Evolutionary conservation across 1,140 invertebrate species (phyloP).

Genomic region (Latrodectus geometricus): DNA sequence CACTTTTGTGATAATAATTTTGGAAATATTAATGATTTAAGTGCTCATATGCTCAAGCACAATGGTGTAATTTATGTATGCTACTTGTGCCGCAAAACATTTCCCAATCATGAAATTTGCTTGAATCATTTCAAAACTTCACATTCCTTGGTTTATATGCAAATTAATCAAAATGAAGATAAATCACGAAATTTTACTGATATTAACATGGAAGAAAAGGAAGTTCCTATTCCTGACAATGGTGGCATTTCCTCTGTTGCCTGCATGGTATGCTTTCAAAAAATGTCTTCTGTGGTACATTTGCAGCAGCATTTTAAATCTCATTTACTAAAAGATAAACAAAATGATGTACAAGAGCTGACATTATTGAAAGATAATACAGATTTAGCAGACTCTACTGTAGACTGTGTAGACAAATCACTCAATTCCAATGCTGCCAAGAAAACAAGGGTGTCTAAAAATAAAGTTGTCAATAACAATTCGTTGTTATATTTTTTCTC

Average conservation of each 20-base stretch:
- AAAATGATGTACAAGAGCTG: slow-evolving; percentile 1
- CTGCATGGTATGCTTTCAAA: slow-evolving; percentile 54
- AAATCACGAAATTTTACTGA: no score
- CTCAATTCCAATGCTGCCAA: neutral
- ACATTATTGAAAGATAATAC: neutral
- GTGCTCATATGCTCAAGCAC: slow-evolving; percentile 65
- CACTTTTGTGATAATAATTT: slow-evolving; percentile 50
- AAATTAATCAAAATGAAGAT: slow-evolving; percentile 22
- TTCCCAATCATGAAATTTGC: slow-evolving; percentile 81
- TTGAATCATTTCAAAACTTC: slow-evolving; percentile 82
- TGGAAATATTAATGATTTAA: slow-evolving; percentile 40
- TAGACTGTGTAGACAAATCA: neutral
- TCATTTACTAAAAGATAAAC: slow-evolving; percentile 38
- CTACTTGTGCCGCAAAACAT: slow-evolving; percentile 90
- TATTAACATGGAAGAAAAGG: neutral
- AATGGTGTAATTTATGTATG: slow-evolving; percentile 88
- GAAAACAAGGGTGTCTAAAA: slow-evolving; percentile 87
- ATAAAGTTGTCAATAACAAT: slow-evolving; percentile 77
- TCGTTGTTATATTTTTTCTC: slow-evolving; percentile 54
- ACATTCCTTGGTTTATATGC: slow-evolving; percentile 72
- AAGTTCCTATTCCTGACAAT: slow-evolving; percentile 8
- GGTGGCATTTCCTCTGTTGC: slow-evolving; percentile 16
- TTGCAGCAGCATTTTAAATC: slow-evolving; percentile 49
- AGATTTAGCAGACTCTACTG: neutral
- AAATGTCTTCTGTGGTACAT: slow-evolving; percentile 41